Base-by-base conservation (phyloP, 2,797 vertebrate species). In the Melanitta fusca region DNA sequence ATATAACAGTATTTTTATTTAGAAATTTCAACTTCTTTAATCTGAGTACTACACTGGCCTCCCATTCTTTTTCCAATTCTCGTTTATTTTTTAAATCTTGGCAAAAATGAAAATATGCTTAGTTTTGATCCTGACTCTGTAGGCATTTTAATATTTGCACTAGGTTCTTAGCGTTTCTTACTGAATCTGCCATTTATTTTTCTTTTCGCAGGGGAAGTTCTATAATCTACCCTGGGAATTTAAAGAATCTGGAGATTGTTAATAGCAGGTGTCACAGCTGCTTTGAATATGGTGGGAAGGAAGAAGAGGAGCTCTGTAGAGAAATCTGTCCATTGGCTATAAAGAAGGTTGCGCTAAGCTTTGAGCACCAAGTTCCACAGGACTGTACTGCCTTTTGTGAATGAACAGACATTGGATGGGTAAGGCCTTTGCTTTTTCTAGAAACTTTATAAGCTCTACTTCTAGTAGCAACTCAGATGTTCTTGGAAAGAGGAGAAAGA, bases 231-330 rank as follows among this genome's bases (percentile, higher is more conserved):
- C 58, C 74, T 80, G 53, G 64, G 89, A 92, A 56, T 27, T 10
- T 34, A 38, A 91, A 80, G 43, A 87, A 71, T 39, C n/a, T 80
- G 49, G 47, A 64, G 32, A 61, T 71, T n/a, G 39, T 60, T 91
- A 78, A 85, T 91, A 84, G 61, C 36, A 68, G 68, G 39, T 65
- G 57, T 85, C 54, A 80, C 39, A 85, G 57, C 64, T 90, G 32
- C 80, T 34, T 81, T 61, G 39, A 91, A 39, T 45, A n/a, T 27
- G 60, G 64, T 8, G 45, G 94, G 72, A 13, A 49, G 43, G 51
- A 77, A 10, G 53, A 61, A 91, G 21, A 89, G 41, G 19, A 78
- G 22, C 10, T 88, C 51, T 86, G 47, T 43, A 71, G 74, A 89
- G 70, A 88, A 90, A 47, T 45, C 36, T 72, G 36, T 36, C 13